Conservation (phyloP, 2,113 vertebrate species). For the Amphiprion ocellaris region DNA sequence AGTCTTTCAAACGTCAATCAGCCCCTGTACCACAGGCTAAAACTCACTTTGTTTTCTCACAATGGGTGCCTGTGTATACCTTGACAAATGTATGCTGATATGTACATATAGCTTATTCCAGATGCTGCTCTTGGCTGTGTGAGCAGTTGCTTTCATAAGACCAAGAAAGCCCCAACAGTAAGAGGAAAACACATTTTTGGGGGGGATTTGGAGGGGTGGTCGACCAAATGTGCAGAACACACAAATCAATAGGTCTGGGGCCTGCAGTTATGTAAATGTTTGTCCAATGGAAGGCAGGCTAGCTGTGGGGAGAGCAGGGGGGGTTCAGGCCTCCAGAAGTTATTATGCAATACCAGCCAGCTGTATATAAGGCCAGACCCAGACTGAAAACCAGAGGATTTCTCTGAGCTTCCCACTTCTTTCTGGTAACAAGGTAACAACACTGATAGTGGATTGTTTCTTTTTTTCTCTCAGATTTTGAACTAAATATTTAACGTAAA, state of each 20-base stretch:
- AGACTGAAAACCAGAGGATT: conserved; percentile 36
- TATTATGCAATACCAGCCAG: conserved; percentile 69
- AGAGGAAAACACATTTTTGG: conserved; percentile 17
- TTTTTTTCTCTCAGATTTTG: not conserved
- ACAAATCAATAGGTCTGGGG: conserved; percentile 46
- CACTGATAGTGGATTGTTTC: not conserved
- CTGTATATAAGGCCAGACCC: conserved; percentile 77
- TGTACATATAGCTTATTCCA: conserved; percentile 19
- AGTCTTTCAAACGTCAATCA: conserved; percentile 3
- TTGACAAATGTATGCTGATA: not conserved
- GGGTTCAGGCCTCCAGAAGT: conserved; percentile 38
- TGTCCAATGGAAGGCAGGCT: conserved; percentile 68
- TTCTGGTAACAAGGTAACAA: conserved; percentile 70
- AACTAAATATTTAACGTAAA: not conserved
- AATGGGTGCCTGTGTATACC: not conserved
- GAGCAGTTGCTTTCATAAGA: conserved; percentile 46
- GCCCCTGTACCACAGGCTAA: not conserved
- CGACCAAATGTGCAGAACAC: conserved; percentile 33
- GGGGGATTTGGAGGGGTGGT: not conserved
- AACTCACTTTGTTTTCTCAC: not conserved
- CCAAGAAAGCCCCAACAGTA: not conserved
- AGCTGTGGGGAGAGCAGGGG: conserved; percentile 54
- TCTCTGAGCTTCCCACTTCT: conserved; percentile 40
- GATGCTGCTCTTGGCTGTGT: conserved; percentile 27
- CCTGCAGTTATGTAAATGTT: conserved; percentile 73